phyloP scores from a whole-genome alignment of 2,888 invertebrate species.

The Sesamia inferens region DNA sequence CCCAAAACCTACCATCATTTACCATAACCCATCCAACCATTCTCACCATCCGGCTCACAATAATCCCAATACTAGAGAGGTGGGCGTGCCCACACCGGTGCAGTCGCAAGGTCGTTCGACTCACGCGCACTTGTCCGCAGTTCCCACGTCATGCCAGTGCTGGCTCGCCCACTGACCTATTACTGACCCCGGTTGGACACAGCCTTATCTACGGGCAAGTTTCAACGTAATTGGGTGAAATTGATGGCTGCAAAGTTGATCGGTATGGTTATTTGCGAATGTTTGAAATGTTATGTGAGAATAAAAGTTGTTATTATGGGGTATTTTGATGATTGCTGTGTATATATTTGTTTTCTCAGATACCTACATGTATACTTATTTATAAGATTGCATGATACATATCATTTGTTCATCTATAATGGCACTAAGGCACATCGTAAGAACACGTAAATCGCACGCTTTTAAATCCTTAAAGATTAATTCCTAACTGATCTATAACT shows the following conservation, averaged over 20 bases:
- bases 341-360: background rate
- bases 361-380: background rate
- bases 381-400: background rate
- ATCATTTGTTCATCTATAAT: too few species aligned
- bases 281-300: slow-evolving; percentile 33
- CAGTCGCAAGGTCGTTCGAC: slow-evolving; percentile 63
- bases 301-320: slow-evolving; percentile 31
- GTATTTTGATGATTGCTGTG: slow-evolving; percentile 1
- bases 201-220: slow-evolving; percentile 31
- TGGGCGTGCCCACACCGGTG: slow-evolving; percentile 54
- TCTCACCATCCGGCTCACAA: slow-evolving; percentile 5
- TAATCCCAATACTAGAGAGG: slow-evolving; percentile 50
- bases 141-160: slow-evolving; percentile 61
- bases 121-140: slow-evolving; percentile 66
- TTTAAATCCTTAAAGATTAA: background rate
- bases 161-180: slow-evolving; percentile 64
- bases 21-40: background rate
- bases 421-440: background rate
- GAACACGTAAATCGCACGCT: background rate
- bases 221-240: slow-evolving; percentile 44
- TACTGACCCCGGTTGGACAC: slow-evolving; percentile 56
- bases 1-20: too few species aligned
- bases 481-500: background rate
- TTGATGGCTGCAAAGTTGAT: slow-evolving; percentile 44
- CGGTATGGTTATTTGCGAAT: slow-evolving; percentile 36